phyloP scores from a whole-genome alignment of 2,888 invertebrate genomes.

The Alentia gelatinosa region DNA sequence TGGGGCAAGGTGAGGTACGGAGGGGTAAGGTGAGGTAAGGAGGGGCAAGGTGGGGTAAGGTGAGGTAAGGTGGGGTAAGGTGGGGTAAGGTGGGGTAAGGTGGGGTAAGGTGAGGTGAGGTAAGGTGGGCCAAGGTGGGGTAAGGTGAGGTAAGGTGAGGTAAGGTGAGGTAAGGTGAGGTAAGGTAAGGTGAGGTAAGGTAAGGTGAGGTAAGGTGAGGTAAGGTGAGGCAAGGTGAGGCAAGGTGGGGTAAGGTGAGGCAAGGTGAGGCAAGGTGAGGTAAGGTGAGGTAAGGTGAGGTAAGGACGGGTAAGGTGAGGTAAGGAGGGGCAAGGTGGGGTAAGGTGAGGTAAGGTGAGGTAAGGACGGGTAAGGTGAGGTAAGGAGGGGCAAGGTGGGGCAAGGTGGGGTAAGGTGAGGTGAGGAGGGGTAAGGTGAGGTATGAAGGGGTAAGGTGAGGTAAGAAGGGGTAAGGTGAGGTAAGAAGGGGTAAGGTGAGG shows the following conservation, averaged over 20 bases:
- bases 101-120: neutral
- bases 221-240: too few species aligned
- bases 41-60: neutral
- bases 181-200: neutral
- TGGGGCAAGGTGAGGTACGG: neutral
- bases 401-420: neutral
- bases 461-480: neutral
- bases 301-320: neutral
- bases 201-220: neutral
- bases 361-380: neutral
- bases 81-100: neutral
- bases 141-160: neutral
- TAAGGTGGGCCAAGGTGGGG: neutral
- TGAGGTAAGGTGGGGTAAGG: neutral
- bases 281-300: neutral
- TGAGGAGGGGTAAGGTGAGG: neutral
- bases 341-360: too few species aligned
- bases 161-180: neutral
- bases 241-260: neutral
- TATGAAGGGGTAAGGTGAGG: neutral
- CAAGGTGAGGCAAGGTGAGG: neutral
- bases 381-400: neutral
- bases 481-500: too few species aligned
- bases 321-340: too few species aligned
- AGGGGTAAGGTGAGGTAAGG: neutral